Percentiles rank a stretch among this genome's conserved stretches.
These are phyloP conservation scores for Indicator indicator DNA, from an alignment of 2,113 vertebrate species.

Conservation along the genomic window DNA sequence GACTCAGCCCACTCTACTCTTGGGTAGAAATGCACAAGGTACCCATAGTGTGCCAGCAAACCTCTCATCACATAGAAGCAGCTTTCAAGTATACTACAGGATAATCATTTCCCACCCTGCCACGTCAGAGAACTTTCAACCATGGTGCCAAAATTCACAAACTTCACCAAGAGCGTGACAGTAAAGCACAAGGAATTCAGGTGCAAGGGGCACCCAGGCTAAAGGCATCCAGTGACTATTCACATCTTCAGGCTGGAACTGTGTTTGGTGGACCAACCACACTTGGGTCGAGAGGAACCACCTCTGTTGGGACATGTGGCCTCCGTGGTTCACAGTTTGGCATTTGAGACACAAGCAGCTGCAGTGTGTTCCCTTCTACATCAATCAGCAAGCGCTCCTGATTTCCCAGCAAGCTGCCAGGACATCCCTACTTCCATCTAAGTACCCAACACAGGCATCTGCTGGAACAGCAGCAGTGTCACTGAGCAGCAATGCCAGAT, in stretches of 20 bases:
- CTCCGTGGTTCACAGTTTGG: not conserved
- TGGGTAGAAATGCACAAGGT: not conserved
- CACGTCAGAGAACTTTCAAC: not conserved
- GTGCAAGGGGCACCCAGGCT: constrained; percentile 26
- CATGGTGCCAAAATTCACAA: constrained; percentile 25
- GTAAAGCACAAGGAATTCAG: constrained; percentile 17
- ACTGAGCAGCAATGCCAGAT: not conserved
- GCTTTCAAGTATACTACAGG: not conserved
- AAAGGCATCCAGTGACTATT: constrained; percentile 45
- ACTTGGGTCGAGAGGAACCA: not conserved
- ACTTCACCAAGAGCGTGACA: not conserved
- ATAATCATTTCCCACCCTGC: not conserved
- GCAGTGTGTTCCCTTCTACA: not conserved
- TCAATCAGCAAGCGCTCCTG: not conserved
- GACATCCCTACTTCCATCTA: not conserved
- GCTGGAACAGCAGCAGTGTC: not conserved
- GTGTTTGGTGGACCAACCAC: not conserved
- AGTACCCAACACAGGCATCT: not conserved
- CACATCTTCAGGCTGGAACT: not conserved
- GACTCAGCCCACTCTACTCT: not conserved
- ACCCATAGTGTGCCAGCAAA: not conserved
- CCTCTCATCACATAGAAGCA: constrained; percentile 4
- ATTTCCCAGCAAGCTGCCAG: not conserved
- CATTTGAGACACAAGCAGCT: not conserved
- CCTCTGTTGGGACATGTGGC: not conserved